Evolutionary conservation across 2,113 vertebrate genomes (phyloP).

Genomic region (Monarcha castaneiventris): DNA sequence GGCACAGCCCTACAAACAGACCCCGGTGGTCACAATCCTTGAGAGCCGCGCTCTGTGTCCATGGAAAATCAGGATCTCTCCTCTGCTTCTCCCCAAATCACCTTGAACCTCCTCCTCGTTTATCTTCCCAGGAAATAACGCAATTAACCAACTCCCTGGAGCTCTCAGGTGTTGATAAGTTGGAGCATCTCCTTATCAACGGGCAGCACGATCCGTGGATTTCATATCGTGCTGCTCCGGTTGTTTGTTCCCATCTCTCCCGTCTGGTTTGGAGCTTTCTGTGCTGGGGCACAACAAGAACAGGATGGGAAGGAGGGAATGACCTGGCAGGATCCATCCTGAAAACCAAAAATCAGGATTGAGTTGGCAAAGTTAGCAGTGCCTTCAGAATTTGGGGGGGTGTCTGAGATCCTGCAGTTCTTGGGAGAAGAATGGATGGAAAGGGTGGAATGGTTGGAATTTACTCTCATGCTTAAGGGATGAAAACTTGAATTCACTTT

Average conservation of each 20-base stretch:
- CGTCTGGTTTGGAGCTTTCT: neutral
- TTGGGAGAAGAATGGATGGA: neutral
- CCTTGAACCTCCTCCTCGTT: neutral
- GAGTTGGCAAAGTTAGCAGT: neutral
- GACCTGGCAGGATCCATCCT: neutral
- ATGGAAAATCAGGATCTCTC: neutral
- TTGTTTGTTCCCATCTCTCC: neutral
- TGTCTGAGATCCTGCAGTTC: neutral
- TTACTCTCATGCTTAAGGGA: neutral
- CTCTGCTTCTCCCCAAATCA: neutral
- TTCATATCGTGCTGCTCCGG: neutral
- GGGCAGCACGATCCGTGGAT: neutral
- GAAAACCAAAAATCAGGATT: neutral
- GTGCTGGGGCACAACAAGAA: neutral
- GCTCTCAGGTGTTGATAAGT: constrained; percentile 3
- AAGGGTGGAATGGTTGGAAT: neutral
- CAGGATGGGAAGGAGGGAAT: neutral
- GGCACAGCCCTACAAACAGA: neutral
- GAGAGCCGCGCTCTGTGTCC: neutral
- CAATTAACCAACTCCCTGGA: neutral
- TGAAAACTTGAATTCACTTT: neutral
- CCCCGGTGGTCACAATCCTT: neutral
- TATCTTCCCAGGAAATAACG: neutral
- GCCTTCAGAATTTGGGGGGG: neutral
- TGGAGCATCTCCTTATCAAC: neutral